These are phyloP conservation scores for Resseliella maxima DNA, from an alignment of 2,888 invertebrate species.

Conservation along the genomic window DNA sequence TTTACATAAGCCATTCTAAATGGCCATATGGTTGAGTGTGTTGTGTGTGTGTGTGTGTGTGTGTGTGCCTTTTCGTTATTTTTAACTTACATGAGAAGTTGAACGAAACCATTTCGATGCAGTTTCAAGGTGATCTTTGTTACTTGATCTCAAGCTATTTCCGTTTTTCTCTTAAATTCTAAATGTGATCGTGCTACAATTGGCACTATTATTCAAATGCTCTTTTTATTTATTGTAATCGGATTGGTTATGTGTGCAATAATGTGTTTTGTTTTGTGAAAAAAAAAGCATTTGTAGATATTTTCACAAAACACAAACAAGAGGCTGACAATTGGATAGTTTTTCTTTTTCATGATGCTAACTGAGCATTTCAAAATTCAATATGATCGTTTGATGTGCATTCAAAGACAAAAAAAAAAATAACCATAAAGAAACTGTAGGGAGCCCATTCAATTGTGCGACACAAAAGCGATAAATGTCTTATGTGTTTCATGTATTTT, in stretches of 20 bases:
- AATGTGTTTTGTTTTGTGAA: neutral
- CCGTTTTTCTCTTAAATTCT: neutral
- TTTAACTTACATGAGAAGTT: conserved; percentile 12
- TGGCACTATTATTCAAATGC: neutral
- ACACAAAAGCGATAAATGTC: conserved; percentile 26
- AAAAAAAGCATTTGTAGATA: neutral
- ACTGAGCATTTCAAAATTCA: conserved; percentile 16
- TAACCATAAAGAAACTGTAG: neutral
- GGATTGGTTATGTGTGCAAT: neutral
- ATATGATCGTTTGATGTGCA: neutral
- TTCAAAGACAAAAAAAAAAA: neutral
- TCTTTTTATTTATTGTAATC: neutral
- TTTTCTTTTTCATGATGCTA: neutral
- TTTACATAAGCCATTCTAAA: no score
- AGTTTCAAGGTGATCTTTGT: conserved; percentile 37
- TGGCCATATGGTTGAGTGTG: no score
- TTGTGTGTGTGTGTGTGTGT: neutral
- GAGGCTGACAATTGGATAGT: no score
- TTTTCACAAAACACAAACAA: neutral
- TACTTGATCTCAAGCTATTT: conserved; percentile 24
- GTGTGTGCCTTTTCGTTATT: neutral
- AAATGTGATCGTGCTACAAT: conserved; percentile 45
- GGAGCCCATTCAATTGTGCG: neutral
- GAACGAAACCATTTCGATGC: conserved; percentile 36
- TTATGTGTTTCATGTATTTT: neutral